phyloP scores from a whole-genome alignment of 1,140 invertebrate species.

The Limonius californicus region DNA sequence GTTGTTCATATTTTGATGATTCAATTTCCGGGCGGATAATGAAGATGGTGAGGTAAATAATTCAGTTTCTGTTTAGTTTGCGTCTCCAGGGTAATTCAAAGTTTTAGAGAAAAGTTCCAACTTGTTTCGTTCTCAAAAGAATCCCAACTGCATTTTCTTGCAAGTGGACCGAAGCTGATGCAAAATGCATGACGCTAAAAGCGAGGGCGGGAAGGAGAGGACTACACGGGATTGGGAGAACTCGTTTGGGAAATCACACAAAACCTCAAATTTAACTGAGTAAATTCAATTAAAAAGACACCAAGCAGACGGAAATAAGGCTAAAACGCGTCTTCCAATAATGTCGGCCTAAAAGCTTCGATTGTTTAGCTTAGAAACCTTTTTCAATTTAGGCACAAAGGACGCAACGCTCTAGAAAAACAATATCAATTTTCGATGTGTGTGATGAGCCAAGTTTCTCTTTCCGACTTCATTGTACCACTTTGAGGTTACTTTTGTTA shows the following conservation, averaged over 20 bases:
- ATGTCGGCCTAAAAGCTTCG: background rate
- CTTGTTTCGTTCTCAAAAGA: too few species aligned
- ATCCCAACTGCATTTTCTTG: too few species aligned
- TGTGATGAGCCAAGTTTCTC: background rate
- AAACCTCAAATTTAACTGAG: background rate
- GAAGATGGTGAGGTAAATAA: too few species aligned
- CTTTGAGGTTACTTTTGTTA: too few species aligned
- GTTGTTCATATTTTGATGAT: too few species aligned
- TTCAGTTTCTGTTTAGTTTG: too few species aligned
- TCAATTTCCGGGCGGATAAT: too few species aligned
- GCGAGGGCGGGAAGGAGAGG: background rate
- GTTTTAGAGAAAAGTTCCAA: too few species aligned
- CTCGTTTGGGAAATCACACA: conserved; percentile 1
- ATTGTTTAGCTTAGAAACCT: background rate
- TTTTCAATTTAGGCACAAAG: background rate
- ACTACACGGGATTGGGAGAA: background rate
- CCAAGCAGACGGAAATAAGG: background rate
- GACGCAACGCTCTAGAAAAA: background rate
- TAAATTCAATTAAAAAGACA: background rate
- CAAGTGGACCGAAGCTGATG: background rate
- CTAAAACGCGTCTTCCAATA: conserved; percentile 1
- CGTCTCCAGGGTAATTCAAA: too few species aligned
- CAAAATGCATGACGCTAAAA: background rate
- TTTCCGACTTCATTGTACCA: background rate
- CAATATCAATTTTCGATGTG: background rate